Evolutionary conservation across 35 echinoderm and acorn worm genomes (phyloP).

Genomic region (Hemicentrotus pulcherrimus): DNA sequence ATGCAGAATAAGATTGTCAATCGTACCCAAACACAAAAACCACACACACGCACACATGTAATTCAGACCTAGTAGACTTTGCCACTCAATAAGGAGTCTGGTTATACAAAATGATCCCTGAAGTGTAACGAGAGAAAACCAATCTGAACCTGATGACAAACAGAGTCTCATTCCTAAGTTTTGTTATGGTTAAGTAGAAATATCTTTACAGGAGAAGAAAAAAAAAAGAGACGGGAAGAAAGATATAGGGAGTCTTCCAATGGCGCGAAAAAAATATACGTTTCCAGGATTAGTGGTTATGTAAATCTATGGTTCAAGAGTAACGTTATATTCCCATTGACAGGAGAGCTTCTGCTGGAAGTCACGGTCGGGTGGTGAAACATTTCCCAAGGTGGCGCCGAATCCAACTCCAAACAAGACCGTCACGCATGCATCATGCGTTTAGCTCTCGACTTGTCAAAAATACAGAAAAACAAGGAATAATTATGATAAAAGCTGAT

Average conservation of each 20-base stretch:
- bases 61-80: too few relatives aligned
- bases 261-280: neutral
- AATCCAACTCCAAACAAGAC: neutral
- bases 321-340: neutral
- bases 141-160: too few relatives aligned
- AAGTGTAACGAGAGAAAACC: too few relatives aligned
- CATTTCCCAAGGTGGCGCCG: neutral
- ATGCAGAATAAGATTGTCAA: too few relatives aligned
- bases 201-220: too few relatives aligned
- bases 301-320: neutral
- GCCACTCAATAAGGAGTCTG: too few relatives aligned
- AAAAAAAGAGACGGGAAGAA: neutral
- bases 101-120: too few relatives aligned
- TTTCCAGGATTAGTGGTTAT: neutral
- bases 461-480: neutral
- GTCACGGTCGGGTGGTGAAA: neutral
- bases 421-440: neutral
- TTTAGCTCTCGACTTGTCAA: neutral
- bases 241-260: neutral
- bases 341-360: neutral
- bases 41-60: too few relatives aligned
- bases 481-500: too few relatives aligned
- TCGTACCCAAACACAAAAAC: too few relatives aligned
- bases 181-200: too few relatives aligned
- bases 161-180: too few relatives aligned